These are phyloP conservation scores for Ptychodera flava DNA, from an alignment of 35 echinoderm and acorn worm species.

Conservation along the genomic window DNA sequence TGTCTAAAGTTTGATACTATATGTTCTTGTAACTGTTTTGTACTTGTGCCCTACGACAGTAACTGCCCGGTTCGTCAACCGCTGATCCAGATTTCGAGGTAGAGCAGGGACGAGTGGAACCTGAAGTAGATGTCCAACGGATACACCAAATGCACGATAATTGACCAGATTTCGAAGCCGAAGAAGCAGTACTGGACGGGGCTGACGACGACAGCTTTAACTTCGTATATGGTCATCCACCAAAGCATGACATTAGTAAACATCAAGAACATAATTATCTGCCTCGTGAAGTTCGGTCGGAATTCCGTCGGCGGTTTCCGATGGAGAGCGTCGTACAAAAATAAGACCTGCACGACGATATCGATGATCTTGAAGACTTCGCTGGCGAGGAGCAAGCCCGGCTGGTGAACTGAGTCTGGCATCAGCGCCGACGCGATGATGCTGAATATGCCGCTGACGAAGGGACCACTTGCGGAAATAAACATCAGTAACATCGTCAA, in stretches of 20 bases:
- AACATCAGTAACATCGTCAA: not conserved
- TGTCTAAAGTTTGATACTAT: no score
- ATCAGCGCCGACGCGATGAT: not conserved
- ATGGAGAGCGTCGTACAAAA: not conserved
- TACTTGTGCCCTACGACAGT: no score
- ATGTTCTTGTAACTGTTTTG: no score
- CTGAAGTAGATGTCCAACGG: not conserved
- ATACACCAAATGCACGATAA: not conserved
- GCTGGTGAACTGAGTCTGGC: not conserved
- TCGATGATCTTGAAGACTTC: not conserved
- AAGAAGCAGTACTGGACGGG: not conserved
- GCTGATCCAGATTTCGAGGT: not conserved
- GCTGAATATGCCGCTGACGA: not conserved
- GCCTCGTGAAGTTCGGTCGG: not conserved
- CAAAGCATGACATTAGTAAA: not conserved
- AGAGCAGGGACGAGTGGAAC: not conserved
- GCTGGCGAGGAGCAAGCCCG: not conserved
- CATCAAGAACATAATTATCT: not conserved
- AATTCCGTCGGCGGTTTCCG: not conserved
- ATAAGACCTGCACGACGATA: not conserved
- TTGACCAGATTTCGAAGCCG: not conserved
- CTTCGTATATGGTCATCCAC: not conserved
- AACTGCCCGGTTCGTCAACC: no score
- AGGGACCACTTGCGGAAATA: not conserved
- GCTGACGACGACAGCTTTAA: not conserved